phyloP scores from a whole-genome alignment of 2,113 vertebrate genomes.

The Climacteris rufus region DNA sequence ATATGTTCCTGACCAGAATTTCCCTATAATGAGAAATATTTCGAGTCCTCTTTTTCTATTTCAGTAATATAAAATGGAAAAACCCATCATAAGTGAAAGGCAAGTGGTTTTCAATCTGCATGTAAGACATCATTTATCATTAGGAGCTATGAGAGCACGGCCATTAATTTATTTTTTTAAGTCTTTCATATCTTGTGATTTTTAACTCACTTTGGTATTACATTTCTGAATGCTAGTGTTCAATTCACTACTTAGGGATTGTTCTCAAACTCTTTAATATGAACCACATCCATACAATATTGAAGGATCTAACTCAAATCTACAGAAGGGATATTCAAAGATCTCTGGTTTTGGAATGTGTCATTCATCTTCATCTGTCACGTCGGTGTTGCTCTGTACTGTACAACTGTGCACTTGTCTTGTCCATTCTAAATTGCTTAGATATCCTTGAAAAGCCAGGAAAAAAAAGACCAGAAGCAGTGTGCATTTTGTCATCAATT shows the following conservation, averaged over 20 bases:
- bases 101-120: slow-evolving; percentile 26
- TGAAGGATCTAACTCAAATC: slow-evolving; percentile 30
- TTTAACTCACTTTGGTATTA: slow-evolving; percentile 42
- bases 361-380: slow-evolving; percentile 39
- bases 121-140: neutral
- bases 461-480: neutral
- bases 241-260: neutral
- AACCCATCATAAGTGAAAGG: neutral
- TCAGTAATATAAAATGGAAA: slow-evolving; percentile 23
- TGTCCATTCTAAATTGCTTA: neutral
- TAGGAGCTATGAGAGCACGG: neutral
- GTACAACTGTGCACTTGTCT: neutral
- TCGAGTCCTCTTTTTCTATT: slow-evolving; percentile 34
- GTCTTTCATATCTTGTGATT: slow-evolving; percentile 2
- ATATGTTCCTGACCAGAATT: slow-evolving; percentile 38
- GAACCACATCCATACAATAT: slow-evolving; percentile 32
- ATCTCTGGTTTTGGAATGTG: neutral
- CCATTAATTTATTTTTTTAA: neutral
- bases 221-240: slow-evolving; percentile 24
- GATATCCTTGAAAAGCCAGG: neutral
- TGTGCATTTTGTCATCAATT: neutral
- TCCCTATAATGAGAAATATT: slow-evolving; percentile 56
- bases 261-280: slow-evolving; percentile 26
- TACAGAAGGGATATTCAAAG: neutral
- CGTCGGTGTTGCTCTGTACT: neutral